These are phyloP conservation scores for Mesembrinibis cayennensis DNA, from an alignment of 2,113 vertebrate genomes.

Conservation along the genomic window DNA sequence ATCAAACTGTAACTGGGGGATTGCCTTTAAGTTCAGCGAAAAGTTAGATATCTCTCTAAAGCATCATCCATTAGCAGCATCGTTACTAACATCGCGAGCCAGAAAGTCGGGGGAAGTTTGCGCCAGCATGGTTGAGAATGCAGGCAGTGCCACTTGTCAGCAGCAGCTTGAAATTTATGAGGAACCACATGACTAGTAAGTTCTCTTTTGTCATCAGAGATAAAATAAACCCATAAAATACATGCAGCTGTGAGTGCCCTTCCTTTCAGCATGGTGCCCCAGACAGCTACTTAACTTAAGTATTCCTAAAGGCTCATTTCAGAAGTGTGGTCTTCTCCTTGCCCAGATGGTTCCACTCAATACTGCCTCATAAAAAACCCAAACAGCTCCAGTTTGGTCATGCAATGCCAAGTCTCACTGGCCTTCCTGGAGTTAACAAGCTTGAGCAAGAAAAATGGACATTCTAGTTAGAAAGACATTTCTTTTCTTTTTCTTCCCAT, in stretches of 20 bases:
- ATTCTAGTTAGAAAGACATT: background rate
- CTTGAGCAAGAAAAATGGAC: background rate
- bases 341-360: slow-evolving; percentile 28
- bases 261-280: slow-evolving; percentile 3
- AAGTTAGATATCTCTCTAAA: background rate
- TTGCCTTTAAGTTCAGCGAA: background rate
- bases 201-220: slow-evolving; percentile 19
- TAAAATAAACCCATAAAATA: slow-evolving; percentile 28
- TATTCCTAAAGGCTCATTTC: background rate
- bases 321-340: background rate
- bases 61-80: background rate
- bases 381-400: background rate
- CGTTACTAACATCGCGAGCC: accelerated
- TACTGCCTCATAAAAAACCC: background rate
- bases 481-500: background rate
- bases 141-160: background rate
- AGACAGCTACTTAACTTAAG: background rate
- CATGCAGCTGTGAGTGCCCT: background rate
- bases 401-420: background rate
- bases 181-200: background rate
- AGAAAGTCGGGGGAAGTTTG: background rate
- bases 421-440: background rate
- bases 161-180: slow-evolving; percentile 8
- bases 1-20: background rate
- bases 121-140: background rate